Evolutionary conservation across 2,888 invertebrate genomes (phyloP).

Genomic region (Conops quadrifasciatus): DNA sequence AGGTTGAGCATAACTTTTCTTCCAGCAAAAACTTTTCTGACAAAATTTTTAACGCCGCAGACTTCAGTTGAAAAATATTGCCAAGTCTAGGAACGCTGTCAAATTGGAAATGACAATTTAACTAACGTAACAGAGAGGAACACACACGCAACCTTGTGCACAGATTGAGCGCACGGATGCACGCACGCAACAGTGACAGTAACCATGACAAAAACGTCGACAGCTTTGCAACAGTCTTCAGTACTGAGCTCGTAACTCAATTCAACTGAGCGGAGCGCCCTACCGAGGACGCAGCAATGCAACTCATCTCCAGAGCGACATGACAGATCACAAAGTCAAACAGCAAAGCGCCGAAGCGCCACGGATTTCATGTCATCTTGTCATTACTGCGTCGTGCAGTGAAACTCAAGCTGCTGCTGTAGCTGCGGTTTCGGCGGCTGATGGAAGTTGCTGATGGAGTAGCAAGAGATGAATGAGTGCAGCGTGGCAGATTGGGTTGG

Average conservation of each 20-base stretch:
- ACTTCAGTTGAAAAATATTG: too few relatives aligned
- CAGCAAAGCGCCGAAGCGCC: constrained; percentile 37
- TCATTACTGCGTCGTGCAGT: constrained; percentile 30
- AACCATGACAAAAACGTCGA: constrained; percentile 3
- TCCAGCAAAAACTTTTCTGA: too few relatives aligned
- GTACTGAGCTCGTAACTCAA: neutral
- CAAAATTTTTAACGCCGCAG: too few relatives aligned
- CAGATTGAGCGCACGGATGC: constrained; percentile 18
- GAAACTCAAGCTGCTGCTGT: constrained; percentile 30
- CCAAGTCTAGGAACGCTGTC: constrained; percentile 16
- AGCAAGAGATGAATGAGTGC: constrained; percentile 8
- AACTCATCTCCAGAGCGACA: constrained; percentile 40
- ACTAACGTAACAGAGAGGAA: constrained; percentile 11
- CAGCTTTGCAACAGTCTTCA: neutral
- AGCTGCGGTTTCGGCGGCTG: constrained; percentile 33
- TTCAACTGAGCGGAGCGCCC: neutral
- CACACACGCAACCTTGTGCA: neutral
- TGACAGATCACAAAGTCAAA: constrained; percentile 40
- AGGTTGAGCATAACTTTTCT: too few relatives aligned
- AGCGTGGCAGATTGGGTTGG: neutral
- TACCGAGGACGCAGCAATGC: neutral
- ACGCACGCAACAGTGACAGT: constrained; percentile 4
- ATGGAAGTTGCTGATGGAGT: neutral
- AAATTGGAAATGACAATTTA: constrained; percentile 33
- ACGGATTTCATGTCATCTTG: constrained; percentile 39